Evolutionary conservation across 1,140 invertebrate species (phyloP).

Genomic region (Globodera ellingtonae): DNA sequence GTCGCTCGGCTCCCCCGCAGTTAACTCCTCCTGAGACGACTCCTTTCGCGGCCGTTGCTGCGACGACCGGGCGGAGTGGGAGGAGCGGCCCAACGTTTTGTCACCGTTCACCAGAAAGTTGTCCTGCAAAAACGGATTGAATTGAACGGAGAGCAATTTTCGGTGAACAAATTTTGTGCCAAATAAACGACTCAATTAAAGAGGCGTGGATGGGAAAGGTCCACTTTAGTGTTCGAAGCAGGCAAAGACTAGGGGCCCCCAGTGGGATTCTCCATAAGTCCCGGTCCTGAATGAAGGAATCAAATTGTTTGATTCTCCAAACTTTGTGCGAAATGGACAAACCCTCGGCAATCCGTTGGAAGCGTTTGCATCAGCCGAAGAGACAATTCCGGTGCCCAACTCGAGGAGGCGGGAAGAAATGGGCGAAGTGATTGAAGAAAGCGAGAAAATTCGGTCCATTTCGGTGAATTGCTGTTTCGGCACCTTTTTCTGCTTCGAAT

Average conservation of each 20-base stretch:
- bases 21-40: not conserved
- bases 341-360: not conserved
- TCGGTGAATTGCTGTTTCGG: constrained; percentile 19
- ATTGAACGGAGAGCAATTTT: too few relatives aligned
- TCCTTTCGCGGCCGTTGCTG: not conserved
- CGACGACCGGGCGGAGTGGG: not conserved
- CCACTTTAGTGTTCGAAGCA: too few relatives aligned
- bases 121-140: not conserved
- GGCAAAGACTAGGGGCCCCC: too few relatives aligned
- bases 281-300: too few relatives aligned
- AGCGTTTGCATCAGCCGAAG: not conserved
- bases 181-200: too few relatives aligned
- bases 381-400: not conserved
- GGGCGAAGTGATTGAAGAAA: constrained; percentile 45
- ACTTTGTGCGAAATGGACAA: not conserved
- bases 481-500: constrained; percentile 1
- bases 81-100: not conserved
- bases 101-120: not conserved
- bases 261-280: too few relatives aligned
- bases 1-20: not conserved
- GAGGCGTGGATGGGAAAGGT: too few relatives aligned
- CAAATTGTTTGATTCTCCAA: too few relatives aligned
- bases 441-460: constrained; percentile 33
- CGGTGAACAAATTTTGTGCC: too few relatives aligned
- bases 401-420: constrained; percentile 23